Evolutionary conservation across 2,888 invertebrate species (phyloP).

Genomic region (Lasioglossum zephyrum): DNA sequence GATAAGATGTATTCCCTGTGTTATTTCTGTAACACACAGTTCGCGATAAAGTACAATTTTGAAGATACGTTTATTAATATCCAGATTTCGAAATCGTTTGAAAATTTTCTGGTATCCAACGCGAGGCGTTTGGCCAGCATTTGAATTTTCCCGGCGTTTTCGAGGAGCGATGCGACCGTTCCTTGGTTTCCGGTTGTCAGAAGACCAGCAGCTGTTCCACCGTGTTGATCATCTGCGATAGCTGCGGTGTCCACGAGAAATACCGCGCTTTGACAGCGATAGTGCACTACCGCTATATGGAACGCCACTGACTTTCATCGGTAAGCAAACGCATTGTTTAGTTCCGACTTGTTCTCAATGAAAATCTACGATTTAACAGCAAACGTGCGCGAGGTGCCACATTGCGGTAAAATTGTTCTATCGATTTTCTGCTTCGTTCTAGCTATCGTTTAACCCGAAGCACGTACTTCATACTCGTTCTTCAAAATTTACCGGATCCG

Average conservation of each 20-base stretch:
- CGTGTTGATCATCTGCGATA: slow-evolving; percentile 44
- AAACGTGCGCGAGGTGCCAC: slow-evolving; percentile 44
- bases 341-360: background rate
- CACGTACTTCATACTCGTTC: background rate
- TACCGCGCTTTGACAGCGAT: background rate
- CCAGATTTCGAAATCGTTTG: background rate
- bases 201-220: slow-evolving; percentile 54
- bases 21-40: background rate
- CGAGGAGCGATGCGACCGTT: slow-evolving; percentile 17
- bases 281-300: slow-evolving; percentile 22
- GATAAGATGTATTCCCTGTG: background rate
- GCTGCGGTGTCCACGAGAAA: slow-evolving; percentile 37
- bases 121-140: background rate
- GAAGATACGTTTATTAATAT: background rate
- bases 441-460: slow-evolving; percentile 44
- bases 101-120: background rate
- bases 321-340: slow-evolving; percentile 33
- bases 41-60: background rate
- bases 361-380: background rate
- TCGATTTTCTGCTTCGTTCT: slow-evolving; percentile 62
- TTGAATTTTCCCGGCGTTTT: slow-evolving; percentile 39
- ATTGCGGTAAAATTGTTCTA: slow-evolving; percentile 62
- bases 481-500: slow-evolving; percentile 8
- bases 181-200: slow-evolving; percentile 58
- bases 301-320: slow-evolving; percentile 18